Base-by-base conservation (phyloP, 92 coral and sea anemone species). In the Zoanthus solanderi region DNA sequence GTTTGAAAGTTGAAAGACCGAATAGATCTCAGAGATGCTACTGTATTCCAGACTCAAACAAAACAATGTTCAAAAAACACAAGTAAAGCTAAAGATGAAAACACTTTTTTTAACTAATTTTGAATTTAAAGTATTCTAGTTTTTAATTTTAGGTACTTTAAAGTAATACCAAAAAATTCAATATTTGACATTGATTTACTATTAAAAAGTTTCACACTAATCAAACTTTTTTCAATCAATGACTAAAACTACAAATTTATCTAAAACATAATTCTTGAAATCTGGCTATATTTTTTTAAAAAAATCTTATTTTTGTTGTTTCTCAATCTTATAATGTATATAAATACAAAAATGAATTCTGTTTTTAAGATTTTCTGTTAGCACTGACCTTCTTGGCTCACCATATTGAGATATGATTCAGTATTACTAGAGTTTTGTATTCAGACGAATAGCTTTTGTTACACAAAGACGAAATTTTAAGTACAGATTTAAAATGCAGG, bases 381-480 rank as follows among this genome's bases (percentile, higher is more conserved):
- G 15, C 17, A 66, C 85, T 45, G 14, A 81, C 85, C 85, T 81
- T 67, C 85, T 65, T 66, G 85, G 53, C 65, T 81, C 17, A 81
- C 85, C 85, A 81, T 81, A 9, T 48, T 81, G 17, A 65, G 60
- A 69, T 57, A 81, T 23, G 63, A 81, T 23, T 37, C 12, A 17
- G 46, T 29, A 18, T 12, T 18, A 28, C n/a, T 30, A 23, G 29
- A 66, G 5, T n/a, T 53, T 67, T 44, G 28, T 10, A 11, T 13
- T 29, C 28, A 9, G 45, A 52, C 63, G 18, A 76, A 30, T 53
- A 42, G 12, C 80, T 53, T 12, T 15, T 54, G 14, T 52, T 29
- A 81, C 75, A 81, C 72, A 81, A 45, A 66, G 28, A 42, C 75
- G 10, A 47, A 67, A 8, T n/a, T 13, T 81, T 81, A 63, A 17